phyloP scores from a whole-genome alignment of 2,888 invertebrate species.

The Drosophila siamana region DNA sequence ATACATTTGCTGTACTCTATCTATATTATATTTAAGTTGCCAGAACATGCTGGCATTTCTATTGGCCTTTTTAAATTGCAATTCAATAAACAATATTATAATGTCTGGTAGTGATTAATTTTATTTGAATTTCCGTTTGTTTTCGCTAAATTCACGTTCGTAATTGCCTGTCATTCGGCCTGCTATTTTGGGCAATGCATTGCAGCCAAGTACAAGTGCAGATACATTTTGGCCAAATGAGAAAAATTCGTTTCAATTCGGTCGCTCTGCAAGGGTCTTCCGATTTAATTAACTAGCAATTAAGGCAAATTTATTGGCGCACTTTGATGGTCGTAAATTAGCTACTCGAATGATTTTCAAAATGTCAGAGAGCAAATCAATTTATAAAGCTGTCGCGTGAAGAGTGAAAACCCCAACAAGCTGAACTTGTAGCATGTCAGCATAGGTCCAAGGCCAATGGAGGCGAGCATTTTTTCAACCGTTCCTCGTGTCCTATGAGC shows the following conservation, averaged over 20 bases:
- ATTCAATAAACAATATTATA: slow-evolving; percentile 1
- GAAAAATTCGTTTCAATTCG: slow-evolving; percentile 12
- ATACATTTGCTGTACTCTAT: neutral
- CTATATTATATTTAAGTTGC: no score
- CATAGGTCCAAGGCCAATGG: slow-evolving; percentile 30
- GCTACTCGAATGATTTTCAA: slow-evolving; percentile 44
- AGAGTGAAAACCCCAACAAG: slow-evolving; percentile 17
- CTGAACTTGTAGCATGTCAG: slow-evolving; percentile 40
- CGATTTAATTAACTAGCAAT: slow-evolving; percentile 74
- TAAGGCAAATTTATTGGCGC: slow-evolving; percentile 74
- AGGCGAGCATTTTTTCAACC: slow-evolving; percentile 13
- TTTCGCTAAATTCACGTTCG: slow-evolving; percentile 23
- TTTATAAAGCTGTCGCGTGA: slow-evolving; percentile 44
- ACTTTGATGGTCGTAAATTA: slow-evolving; percentile 75
- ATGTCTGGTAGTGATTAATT: slow-evolving; percentile 25
- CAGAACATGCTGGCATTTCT: neutral
- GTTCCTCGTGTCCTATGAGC: slow-evolving; percentile 43
- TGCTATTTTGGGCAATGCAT: neutral
- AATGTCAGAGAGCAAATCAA: slow-evolving; percentile 68
- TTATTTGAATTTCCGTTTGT: slow-evolving; percentile 8
- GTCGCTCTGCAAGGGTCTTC: slow-evolving; percentile 40
- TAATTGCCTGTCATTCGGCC: slow-evolving; percentile 21
- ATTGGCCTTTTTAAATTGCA: neutral
- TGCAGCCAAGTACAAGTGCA: neutral
- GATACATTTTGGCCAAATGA: slow-evolving; percentile 9